Percentiles rank a stretch among this genome's conserved stretches.
Evolutionary conservation across 2,113 vertebrate genomes (phyloP).

Genomic region (Otolemur garnettii): DNA sequence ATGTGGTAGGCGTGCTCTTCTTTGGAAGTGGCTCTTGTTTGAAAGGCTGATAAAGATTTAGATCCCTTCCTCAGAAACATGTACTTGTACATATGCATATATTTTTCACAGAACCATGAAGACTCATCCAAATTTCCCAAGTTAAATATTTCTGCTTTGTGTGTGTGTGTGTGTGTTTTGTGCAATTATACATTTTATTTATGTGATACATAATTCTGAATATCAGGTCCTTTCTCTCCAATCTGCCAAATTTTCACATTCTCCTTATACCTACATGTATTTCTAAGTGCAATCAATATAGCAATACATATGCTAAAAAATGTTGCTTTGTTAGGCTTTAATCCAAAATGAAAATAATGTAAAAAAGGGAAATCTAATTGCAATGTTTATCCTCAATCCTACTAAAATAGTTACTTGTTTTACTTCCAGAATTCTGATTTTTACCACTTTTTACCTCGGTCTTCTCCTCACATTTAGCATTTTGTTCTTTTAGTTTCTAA

Average conservation of each 20-base stretch:
- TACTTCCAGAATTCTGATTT: background rate
- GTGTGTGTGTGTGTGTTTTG: background rate
- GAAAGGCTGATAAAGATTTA: background rate
- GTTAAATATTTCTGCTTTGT: background rate
- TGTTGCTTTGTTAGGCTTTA: background rate
- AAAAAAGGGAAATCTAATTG: background rate
- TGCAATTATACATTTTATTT: background rate
- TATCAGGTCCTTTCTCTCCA: background rate
- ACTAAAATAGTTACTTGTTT: background rate
- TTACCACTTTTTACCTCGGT: background rate
- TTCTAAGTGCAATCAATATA: background rate
- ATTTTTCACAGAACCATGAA: conserved; percentile 5
- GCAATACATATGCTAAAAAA: background rate
- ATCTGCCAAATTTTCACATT: background rate
- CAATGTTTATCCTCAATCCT: background rate
- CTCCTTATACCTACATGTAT: background rate
- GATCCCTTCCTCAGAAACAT: conserved; percentile 24
- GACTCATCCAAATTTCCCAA: background rate
- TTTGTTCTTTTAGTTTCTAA: background rate
- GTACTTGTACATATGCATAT: background rate
- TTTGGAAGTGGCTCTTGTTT: background rate
- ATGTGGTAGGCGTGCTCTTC: background rate
- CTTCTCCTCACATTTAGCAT: background rate
- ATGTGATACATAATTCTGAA: background rate
- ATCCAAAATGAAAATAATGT: background rate